A percentile compares a stretch with the other conserved stretches of the same genome.
Conservation (phyloP, 2,797 vertebrate genomes). For the Hydrocynus forskahlii region DNA sequence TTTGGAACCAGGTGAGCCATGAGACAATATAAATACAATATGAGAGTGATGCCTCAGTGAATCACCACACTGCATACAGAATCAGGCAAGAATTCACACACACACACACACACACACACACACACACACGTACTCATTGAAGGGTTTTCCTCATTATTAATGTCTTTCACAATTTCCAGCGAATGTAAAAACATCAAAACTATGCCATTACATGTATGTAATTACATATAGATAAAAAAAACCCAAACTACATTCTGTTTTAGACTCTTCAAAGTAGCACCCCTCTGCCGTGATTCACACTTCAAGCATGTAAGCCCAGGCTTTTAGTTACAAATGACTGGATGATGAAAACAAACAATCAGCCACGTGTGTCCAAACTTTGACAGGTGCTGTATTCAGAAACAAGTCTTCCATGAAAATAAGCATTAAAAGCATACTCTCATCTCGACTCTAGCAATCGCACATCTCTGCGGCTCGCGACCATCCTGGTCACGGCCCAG, state of each 20-base stretch:
- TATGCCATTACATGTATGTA: no score
- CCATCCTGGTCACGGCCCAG: slow-evolving; percentile 18
- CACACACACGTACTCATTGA: no score
- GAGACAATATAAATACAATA: background rate
- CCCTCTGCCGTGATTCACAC: no score
- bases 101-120: no score
- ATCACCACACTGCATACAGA: background rate
- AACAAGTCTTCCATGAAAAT: background rate
- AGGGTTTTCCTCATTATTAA: background rate
- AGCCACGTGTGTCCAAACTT: background rate
- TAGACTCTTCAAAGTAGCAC: no score
- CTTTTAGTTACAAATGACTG: no score
- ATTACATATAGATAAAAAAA: background rate
- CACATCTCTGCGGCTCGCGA: slow-evolving; percentile 6
- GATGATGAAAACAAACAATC: background rate
- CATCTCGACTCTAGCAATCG: background rate
- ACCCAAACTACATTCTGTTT: background rate
- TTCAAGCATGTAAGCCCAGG: no score
- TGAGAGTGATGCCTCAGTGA: background rate
- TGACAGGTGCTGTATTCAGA: background rate
- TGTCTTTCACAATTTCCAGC: background rate
- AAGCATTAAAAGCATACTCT: background rate
- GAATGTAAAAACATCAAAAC: background rate
- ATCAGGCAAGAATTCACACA: no score
- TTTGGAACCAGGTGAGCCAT: background rate